Base-by-base conservation (phyloP, 1,140 invertebrate genomes). In the Drosophila mauritiana region DNA sequence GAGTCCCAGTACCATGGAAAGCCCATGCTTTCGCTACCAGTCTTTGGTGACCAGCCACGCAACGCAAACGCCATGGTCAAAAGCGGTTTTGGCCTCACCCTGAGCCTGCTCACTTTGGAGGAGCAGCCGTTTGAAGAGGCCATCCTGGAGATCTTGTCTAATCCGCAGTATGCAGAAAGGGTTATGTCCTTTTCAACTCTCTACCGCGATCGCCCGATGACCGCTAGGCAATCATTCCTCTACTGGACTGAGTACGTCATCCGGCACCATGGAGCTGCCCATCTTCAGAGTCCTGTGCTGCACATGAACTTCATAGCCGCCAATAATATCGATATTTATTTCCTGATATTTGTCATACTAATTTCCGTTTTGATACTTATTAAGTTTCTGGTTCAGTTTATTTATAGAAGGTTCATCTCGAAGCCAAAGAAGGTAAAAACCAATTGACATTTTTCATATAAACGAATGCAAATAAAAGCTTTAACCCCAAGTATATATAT, bases 211-310 rank as follows among this genome's bases (percentile, higher is more conserved):
- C 25, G 46, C 1, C 25, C 46, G 1, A 49, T 49, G 46, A 49
- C 25, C 5, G 46, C 46, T 2, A 31, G n/a, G 25, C 25, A 49
- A 27, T 31, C 46, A 11, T 3, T 49, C 4, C 7, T 49, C 46
- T 31, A 49, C 46, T 49, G 46, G 46, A 31, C 25, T n/a, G 46
- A 49, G 25, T 49, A 49, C 8, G 46, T 49, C 13, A 49, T 49
- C n/a, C 46, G 46, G 0, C 25, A 49, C 7, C 22, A 49, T 31
- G 46, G 46, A 49, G 46, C 46, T 10, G 25, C 46, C 25, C 46
- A 49, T 15, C 46, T 49, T 4, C 46, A 49, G 25, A 49, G 46
- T 49, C 46, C 46, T 15, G 4, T 49, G 25, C 13, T 49, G 2
- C n/a, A 49, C 22, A 31, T 49, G 46, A 49, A 11, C 25, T 27